Base-by-base conservation (phyloP, 2,888 invertebrate species). In the Microchrysa polita region DNA sequence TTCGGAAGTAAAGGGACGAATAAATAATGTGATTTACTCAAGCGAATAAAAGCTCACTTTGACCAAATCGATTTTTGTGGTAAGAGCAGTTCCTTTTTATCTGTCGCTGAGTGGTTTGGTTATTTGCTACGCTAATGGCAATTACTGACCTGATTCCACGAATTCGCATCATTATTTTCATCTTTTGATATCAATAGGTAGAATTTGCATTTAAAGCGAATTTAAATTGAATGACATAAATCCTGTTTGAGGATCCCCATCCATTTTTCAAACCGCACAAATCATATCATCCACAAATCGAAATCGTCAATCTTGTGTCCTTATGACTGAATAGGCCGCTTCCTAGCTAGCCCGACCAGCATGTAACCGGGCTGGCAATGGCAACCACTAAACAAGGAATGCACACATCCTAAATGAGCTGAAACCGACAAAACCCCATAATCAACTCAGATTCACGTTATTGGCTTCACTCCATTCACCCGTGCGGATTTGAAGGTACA, bases 371-470 rank as follows among this genome's bases (percentile, higher is more conserved):
- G 48, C 2, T n/a, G 48, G 16, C 10, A 12, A n/a, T n/a, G 48
- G 16, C 10, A 12, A 12, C 16, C 12, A 48, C 10, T 48, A 48
- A 2, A 48, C 4, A n/a, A 12, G 16, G 16, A 48, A n/a, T n/a
- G 48, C 12, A 48, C 12, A 48, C 16, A 48, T 48, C 4, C 48
- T 48, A 48, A 48, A 48, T 48, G 12, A n/a, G 48, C 12, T 12
- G 42, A 18, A 55, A n/a, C 69, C 55, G 34, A 40, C 34, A 42
- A 69, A 69, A 57, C 55, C 69, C 4, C 69, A 20, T 69, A 69
- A 69, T 69, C 55, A 57, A 57, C 57, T 69, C 55, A 34, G 55
- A 40, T 57, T 14, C n/a, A 69, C 57, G 9, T 34, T 69, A 40
- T 27, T 67, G 18, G 34, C 40, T 61, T 22, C 16, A 61, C 61